A percentile compares a stretch with the other conserved stretches of the same genome.
phyloP scores from a whole-genome alignment of 2,113 vertebrate species.

The Jaculus jaculus region DNA sequence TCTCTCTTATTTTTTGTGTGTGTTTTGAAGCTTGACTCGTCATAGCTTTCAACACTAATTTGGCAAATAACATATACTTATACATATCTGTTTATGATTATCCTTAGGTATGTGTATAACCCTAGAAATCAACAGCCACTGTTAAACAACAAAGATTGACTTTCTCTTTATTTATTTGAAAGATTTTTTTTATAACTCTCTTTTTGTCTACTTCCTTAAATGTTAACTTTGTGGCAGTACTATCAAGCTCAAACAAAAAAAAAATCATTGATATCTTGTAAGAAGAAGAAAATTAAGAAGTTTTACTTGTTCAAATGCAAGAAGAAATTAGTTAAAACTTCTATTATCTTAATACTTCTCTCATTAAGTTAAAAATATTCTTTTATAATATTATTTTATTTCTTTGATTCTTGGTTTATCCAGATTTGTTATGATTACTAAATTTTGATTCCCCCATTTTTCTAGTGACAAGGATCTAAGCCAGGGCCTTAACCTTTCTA shows the following conservation, averaged over 20 bases:
- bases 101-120: neutral
- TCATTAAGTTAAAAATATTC: too few relatives aligned
- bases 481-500: too few relatives aligned
- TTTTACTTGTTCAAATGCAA: neutral
- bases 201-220: neutral
- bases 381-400: too few relatives aligned
- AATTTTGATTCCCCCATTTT: too few relatives aligned
- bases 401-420: too few relatives aligned
- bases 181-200: neutral
- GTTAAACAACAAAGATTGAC: too few relatives aligned
- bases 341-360: neutral
- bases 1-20: too few relatives aligned
- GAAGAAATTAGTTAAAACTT: neutral
- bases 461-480: too few relatives aligned
- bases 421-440: too few relatives aligned
- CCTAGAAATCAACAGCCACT: neutral
- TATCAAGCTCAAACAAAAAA: neutral
- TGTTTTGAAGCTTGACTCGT: too few relatives aligned
- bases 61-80: neutral
- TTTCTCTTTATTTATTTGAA: too few relatives aligned
- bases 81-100: neutral
- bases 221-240: neutral
- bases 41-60: neutral
- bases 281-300: neutral
- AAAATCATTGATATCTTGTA: neutral